Percentiles rank a stretch among this genome's conserved stretches.
Evolutionary conservation across 2,888 invertebrate genomes (phyloP).

Genomic region (Pherbina coryleti): DNA sequence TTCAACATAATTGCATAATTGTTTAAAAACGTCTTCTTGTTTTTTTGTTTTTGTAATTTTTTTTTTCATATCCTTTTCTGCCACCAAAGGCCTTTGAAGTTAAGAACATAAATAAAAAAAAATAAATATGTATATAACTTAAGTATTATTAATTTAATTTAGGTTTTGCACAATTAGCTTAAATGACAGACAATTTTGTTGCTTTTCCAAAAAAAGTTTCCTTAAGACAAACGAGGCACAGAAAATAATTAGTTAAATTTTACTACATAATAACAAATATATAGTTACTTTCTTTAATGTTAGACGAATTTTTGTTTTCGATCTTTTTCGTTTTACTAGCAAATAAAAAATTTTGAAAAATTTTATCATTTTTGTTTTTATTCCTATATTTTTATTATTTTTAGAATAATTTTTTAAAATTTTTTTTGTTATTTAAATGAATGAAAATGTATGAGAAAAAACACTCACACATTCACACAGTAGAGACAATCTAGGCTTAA

Average conservation of each 20-base stretch:
- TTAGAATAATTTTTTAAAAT: neutral
- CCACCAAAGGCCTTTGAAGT: constrained; percentile 15
- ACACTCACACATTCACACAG: constrained; percentile 33
- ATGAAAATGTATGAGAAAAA: neutral
- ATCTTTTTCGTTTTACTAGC: constrained; percentile 54
- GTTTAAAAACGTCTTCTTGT: neutral
- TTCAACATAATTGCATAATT: neutral
- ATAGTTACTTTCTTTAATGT: constrained; percentile 42
- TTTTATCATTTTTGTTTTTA: neutral
- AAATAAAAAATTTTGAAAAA: constrained; percentile 28
- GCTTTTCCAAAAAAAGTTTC: constrained; percentile 57
- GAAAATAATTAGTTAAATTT: constrained; percentile 26
- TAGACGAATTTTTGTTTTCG: constrained; percentile 44
- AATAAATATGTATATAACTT: constrained; percentile 1
- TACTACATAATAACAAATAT: constrained; percentile 43
- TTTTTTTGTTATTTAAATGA: neutral
- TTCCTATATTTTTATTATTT: neutral
- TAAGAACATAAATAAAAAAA: neutral
- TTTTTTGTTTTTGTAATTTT: neutral
- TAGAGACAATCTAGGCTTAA: constrained; percentile 59
- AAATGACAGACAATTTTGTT: constrained; percentile 47
- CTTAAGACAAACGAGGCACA: constrained; percentile 55
- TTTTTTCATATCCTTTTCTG: neutral
- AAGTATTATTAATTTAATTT: constrained; percentile 33
- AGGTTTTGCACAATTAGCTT: neutral